These are phyloP conservation scores for Neotoma lepida DNA, from an alignment of 2,113 vertebrate genomes.

Conservation along the genomic window DNA sequence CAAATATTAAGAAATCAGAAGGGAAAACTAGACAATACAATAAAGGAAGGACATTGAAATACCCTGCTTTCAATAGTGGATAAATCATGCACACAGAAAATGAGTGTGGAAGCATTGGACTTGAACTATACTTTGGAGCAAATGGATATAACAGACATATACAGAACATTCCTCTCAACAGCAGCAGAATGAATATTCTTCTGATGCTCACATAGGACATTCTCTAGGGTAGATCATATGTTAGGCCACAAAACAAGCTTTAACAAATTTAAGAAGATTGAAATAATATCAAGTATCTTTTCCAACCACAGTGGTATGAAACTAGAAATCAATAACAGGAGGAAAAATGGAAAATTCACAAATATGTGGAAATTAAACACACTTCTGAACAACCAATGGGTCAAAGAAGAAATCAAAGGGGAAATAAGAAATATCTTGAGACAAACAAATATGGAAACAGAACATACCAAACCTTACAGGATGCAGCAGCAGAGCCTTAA, in stretches of 20 bases:
- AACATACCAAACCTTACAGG: neutral
- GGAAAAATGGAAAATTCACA: slow-evolving; percentile 38
- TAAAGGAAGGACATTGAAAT: neutral
- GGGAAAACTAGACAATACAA: neutral
- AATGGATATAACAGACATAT: slow-evolving; percentile 44
- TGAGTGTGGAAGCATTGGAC: neutral
- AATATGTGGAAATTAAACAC: slow-evolving; percentile 57
- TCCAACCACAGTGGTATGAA: slow-evolving; percentile 56
- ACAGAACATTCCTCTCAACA: slow-evolving; percentile 17
- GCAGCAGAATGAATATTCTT: slow-evolving; percentile 23
- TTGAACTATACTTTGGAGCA: neutral
- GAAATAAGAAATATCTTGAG: slow-evolving; percentile 51
- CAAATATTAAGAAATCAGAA: neutral
- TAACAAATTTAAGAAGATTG: slow-evolving; percentile 58
- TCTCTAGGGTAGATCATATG: slow-evolving; percentile 38
- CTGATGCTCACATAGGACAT: slow-evolving; percentile 28
- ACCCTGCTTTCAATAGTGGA: neutral
- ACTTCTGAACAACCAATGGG: slow-evolving; percentile 16
- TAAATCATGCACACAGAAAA: neutral
- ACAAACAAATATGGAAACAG: slow-evolving; percentile 24
- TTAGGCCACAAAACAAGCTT: slow-evolving; percentile 41
- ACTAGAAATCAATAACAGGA: slow-evolving; percentile 52
- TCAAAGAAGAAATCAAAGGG: slow-evolving; percentile 42
- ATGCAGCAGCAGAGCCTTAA: neutral
- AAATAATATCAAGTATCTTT: slow-evolving; percentile 59